phyloP scores from a whole-genome alignment of 2,797 vertebrate genomes.

The Poeciliopsis infans region DNA sequence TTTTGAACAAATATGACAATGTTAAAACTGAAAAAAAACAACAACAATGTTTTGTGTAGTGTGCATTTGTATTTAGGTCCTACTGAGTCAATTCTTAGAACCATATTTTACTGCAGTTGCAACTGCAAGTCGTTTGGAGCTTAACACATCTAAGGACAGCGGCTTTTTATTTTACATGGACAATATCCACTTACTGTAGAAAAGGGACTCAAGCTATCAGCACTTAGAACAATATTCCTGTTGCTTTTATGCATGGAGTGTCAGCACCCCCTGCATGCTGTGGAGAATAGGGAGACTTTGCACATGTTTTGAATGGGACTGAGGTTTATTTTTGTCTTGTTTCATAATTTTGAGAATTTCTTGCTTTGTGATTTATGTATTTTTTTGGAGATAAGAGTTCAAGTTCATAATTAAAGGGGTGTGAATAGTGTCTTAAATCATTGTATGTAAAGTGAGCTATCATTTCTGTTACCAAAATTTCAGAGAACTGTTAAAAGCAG shows the following conservation, averaged over 20 bases:
- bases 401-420: background rate
- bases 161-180: background rate
- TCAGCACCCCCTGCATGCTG: background rate
- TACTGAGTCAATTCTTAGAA: too few relatives aligned
- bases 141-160: background rate
- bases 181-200: background rate
- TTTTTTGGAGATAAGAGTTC: too few relatives aligned
- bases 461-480: background rate
- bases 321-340: background rate
- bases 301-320: background rate
- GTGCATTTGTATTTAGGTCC: background rate
- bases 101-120: background rate
- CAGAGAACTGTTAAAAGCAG: background rate
- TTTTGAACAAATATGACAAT: background rate
- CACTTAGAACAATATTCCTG: background rate
- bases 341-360: background rate
- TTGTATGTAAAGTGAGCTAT: background rate
- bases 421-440: background rate
- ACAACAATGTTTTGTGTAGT: background rate
- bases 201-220: background rate
- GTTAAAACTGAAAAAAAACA: background rate
- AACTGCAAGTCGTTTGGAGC: background rate
- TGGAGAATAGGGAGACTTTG: background rate
- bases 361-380: background rate
- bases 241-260: background rate